phyloP scores from a whole-genome alignment of 2,888 invertebrate species.

The Keiferia lycopersicella region DNA sequence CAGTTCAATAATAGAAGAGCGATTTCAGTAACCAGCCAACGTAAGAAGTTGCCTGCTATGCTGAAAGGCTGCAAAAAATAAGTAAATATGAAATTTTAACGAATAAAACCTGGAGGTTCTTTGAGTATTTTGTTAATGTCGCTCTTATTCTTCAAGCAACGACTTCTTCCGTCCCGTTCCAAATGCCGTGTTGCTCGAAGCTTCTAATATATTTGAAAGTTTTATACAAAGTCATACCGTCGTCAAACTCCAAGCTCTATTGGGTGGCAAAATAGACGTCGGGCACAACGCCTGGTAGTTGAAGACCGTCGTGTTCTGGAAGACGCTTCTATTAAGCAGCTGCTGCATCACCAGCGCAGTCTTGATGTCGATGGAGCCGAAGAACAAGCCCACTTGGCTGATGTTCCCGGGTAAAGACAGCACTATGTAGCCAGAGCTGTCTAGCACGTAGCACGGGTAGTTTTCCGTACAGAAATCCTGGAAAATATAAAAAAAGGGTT shows the following conservation, averaged over 20 bases:
- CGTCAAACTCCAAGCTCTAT: slow-evolving; percentile 53
- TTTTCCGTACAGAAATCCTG: slow-evolving; percentile 78
- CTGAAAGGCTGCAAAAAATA: slow-evolving; percentile 61
- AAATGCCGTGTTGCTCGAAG: too few relatives aligned
- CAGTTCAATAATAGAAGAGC: slow-evolving; percentile 54
- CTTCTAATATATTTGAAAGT: too few relatives aligned
- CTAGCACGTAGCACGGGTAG: slow-evolving; percentile 93
- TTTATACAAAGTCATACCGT: too few relatives aligned
- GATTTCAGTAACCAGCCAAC: slow-evolving; percentile 63
- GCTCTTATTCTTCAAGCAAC: too few relatives aligned
- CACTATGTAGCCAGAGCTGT: slow-evolving; percentile 94
- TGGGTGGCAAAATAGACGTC: slow-evolving; percentile 42
- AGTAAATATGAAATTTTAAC: too few relatives aligned
- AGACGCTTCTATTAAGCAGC: slow-evolving; percentile 87
- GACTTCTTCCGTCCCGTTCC: too few relatives aligned
- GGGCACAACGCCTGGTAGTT: slow-evolving; percentile 92
- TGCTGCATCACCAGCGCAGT: slow-evolving; percentile 85
- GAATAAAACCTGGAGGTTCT: too few relatives aligned
- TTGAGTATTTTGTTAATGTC: too few relatives aligned
- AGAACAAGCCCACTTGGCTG: slow-evolving; percentile 89
- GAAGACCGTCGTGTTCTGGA: slow-evolving; percentile 87
- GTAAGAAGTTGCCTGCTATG: slow-evolving; percentile 53
- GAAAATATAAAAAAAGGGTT: slow-evolving; percentile 28
- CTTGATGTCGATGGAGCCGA: slow-evolving; percentile 86
- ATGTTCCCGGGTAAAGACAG: slow-evolving; percentile 81